Conservation (phyloP, 2,113 vertebrate species). For the Craseonycteris thonglongyai region DNA sequence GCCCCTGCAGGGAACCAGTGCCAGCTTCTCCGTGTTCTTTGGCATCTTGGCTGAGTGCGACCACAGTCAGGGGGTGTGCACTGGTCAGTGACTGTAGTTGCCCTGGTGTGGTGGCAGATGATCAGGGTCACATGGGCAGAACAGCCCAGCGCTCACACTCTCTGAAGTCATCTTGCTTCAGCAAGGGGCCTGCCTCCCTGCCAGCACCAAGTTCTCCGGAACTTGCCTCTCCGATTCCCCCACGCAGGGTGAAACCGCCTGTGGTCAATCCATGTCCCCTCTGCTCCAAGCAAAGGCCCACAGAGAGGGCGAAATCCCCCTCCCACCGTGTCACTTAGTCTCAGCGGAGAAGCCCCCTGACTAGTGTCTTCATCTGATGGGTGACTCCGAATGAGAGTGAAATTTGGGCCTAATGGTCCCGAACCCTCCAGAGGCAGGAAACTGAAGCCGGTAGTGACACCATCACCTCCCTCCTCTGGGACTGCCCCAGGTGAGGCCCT, state of each 20-base stretch:
- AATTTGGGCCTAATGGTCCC: neutral
- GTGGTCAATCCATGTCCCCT: rapidly evolving
- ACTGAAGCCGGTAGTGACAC: neutral
- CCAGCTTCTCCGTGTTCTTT: neutral
- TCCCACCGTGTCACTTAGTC: neutral
- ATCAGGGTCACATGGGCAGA: no score
- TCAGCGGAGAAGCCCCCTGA: neutral
- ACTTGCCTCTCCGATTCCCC: neutral
- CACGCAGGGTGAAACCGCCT: neutral
- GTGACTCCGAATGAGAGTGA: neutral
- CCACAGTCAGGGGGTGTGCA: neutral
- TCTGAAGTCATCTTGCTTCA: rapidly evolving
- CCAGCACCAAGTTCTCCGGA: neutral
- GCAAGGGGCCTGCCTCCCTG: rapidly evolving
- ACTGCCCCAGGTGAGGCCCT: neutral
- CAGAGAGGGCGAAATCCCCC: neutral
- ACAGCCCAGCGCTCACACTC: rapidly evolving
- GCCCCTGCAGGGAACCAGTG: neutral
- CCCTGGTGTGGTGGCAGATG: no score
- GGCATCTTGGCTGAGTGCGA: neutral
- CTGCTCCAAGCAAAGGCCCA: neutral
- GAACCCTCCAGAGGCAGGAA: neutral
- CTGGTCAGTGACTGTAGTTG: rapidly evolving
- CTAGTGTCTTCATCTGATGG: neutral
- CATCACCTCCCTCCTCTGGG: neutral